Conservation (phyloP, 2,888 invertebrate genomes). For the Dasysyrphus albostriatus region DNA sequence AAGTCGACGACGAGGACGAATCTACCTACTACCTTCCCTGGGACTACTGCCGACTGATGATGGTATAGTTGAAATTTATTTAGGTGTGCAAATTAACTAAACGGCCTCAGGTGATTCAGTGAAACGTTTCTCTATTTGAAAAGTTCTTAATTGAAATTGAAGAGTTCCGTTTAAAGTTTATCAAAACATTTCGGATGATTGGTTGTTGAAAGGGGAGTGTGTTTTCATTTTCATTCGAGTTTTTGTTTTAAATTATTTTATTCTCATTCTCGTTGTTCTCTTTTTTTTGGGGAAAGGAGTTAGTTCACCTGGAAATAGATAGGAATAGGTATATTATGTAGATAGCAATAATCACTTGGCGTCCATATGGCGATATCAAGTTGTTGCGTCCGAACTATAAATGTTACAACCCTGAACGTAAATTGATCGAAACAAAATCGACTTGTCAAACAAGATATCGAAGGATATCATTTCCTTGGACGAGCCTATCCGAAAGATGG, state of each 20-base stretch:
- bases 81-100: conserved; percentile 75
- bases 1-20: not conserved
- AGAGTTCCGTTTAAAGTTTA: conserved; percentile 74
- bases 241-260: conserved; percentile 32
- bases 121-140: conserved; percentile 56
- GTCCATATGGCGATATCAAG: too few relatives aligned
- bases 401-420: too few relatives aligned
- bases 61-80: conserved; percentile 69
- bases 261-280: not conserved
- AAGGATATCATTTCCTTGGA: too few relatives aligned
- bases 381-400: too few relatives aligned
- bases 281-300: conserved; percentile 1
- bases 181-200: conserved; percentile 76
- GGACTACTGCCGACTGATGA: not conserved
- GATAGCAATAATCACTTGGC: too few relatives aligned
- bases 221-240: conserved; percentile 30
- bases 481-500: too few relatives aligned
- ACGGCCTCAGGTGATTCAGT: conserved; percentile 69
- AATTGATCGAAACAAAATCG: too few relatives aligned
- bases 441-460: too few relatives aligned
- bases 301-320: conserved; percentile 22
- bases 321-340: not conserved
- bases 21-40: not conserved
- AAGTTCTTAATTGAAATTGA: conserved; percentile 75
- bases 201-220: conserved; percentile 62